phyloP scores from a whole-genome alignment of 2,797 vertebrate genomes.

The Pipistrellus kuhlii region DNA sequence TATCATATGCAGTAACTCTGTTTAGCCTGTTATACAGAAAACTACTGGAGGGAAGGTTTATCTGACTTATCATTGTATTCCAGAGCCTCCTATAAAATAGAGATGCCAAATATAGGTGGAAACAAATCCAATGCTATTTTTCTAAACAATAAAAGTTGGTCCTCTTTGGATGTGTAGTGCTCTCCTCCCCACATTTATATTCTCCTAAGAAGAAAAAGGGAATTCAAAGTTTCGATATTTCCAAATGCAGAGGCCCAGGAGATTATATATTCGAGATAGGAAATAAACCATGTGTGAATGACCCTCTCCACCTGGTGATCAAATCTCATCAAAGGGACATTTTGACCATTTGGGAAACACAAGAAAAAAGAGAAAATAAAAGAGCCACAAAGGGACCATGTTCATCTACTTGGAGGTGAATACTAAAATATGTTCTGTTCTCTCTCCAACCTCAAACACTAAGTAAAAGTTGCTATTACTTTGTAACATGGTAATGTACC shows the following conservation, averaged over 20 bases:
- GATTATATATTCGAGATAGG: background rate
- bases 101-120: background rate
- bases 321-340: background rate
- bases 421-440: background rate
- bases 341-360: background rate
- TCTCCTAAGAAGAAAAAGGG: background rate
- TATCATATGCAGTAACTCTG: background rate
- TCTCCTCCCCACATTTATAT: background rate
- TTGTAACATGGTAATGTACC: background rate
- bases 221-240: constrained; percentile 45
- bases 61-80: background rate
- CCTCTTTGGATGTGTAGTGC: background rate
- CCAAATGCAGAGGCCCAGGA: background rate
- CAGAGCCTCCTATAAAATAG: background rate
- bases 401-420: background rate
- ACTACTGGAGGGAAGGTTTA: background rate
- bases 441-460: background rate
- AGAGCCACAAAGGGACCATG: background rate
- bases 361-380: background rate
- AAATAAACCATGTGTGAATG: background rate
- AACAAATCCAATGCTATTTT: constrained; percentile 32
- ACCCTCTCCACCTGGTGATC: background rate
- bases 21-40: background rate
- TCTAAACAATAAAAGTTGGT: background rate
- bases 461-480: background rate